A percentile compares a stretch with the other conserved stretches of the same genome.
phyloP scores from a whole-genome alignment of 2,113 vertebrate species.

The Panthera uncia region DNA sequence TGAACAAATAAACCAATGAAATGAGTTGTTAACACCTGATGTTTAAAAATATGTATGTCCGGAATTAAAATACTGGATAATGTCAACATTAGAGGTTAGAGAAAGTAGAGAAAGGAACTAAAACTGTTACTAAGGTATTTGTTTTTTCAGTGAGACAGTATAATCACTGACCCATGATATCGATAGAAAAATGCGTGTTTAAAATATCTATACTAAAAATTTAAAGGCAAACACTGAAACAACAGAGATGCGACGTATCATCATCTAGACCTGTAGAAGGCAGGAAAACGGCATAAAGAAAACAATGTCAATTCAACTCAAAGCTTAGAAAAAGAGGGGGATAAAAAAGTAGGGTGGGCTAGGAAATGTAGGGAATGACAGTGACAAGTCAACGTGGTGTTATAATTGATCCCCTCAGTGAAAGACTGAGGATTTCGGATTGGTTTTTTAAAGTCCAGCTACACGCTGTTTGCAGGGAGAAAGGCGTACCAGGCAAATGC shows the following conservation, averaged over 20 bases:
- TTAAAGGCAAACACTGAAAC: neutral
- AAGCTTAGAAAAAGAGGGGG: neutral
- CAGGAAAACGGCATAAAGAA: neutral
- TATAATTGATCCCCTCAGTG: neutral
- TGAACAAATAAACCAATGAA: neutral
- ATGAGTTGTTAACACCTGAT: neutral
- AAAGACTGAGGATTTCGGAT: neutral
- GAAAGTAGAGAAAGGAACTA: neutral
- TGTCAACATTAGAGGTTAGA: neutral
- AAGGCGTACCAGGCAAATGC: neutral
- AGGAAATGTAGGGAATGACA: neutral
- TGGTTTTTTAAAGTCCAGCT: neutral
- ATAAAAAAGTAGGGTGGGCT: no score
- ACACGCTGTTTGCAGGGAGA: accelerated
- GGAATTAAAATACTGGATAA: neutral
- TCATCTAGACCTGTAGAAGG: neutral
- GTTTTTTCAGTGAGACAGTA: neutral
- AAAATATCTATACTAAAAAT: neutral
- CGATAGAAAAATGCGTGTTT: neutral
- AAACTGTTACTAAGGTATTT: neutral
- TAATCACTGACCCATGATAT: neutral
- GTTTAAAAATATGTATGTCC: neutral
- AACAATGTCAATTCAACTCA: neutral
- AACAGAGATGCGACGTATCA: neutral
- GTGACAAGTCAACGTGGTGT: neutral